A percentile compares a stretch with the other conserved stretches of the same genome.
Conservation (phyloP, 2,113 vertebrate genomes). For the Rutilus rutilus region DNA sequence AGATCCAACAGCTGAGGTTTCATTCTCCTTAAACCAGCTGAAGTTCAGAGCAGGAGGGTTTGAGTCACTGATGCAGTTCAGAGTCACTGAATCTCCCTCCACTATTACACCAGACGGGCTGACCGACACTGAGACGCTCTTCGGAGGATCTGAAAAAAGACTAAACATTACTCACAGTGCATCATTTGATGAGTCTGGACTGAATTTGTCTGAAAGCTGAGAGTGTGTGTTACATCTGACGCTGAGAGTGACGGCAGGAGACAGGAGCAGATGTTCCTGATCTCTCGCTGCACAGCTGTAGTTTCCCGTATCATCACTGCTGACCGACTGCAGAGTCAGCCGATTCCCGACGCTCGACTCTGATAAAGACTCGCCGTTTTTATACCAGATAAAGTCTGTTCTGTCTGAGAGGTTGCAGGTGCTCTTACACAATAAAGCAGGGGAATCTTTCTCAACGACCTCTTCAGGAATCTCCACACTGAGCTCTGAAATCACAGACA, state of each 20-base stretch:
- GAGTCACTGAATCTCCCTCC: constrained; percentile 42
- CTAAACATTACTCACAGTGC: background rate
- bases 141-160: background rate
- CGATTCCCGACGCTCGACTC: background rate
- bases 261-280: background rate
- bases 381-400: constrained; percentile 31
- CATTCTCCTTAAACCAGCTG: constrained; percentile 28
- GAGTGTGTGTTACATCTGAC: constrained; percentile 14
- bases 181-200: background rate
- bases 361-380: background rate
- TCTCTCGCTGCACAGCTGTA: constrained; percentile 25
- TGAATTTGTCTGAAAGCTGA: background rate
- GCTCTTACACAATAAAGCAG: background rate
- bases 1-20: constrained; percentile 29
- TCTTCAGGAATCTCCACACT: constrained; percentile 4
- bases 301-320: constrained; percentile 19
- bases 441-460: background rate
- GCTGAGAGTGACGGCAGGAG: background rate
- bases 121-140: background rate
- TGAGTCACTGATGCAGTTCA: constrained; percentile 44
- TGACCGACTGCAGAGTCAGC: constrained; percentile 14
- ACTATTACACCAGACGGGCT: background rate
- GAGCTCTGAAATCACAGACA: background rate
- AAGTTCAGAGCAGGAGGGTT: background rate
- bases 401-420: background rate